Conservation (phyloP, 2,113 vertebrate species). For the Cyanoramphus novaezelandiae region DNA sequence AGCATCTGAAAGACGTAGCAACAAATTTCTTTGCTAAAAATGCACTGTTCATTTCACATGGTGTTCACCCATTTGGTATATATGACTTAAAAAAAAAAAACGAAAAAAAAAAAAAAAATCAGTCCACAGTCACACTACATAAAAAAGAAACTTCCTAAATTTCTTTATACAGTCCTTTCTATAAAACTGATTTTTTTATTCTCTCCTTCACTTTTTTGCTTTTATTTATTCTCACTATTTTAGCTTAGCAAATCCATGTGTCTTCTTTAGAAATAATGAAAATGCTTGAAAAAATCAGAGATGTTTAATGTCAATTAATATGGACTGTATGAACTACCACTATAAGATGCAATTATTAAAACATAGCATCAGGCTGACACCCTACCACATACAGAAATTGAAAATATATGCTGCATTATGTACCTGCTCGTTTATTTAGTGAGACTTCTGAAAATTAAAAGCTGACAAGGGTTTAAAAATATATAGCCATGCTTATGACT, state of each 20-base stretch:
- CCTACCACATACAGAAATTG: constrained; percentile 49
- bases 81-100: constrained; percentile 24
- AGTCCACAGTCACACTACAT: neutral
- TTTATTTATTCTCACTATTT: constrained; percentile 40
- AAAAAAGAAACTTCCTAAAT: constrained; percentile 27
- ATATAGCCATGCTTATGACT: constrained; percentile 43
- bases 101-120: constrained; percentile 9
- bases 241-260: constrained; percentile 36
- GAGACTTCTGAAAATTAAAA: constrained; percentile 60
- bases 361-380: constrained; percentile 25
- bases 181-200: constrained; percentile 45
- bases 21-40: constrained; percentile 29
- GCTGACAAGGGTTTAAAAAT: constrained; percentile 58
- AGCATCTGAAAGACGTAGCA: constrained; percentile 32
- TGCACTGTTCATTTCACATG: neutral
- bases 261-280: constrained; percentile 38
- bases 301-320: constrained; percentile 21
- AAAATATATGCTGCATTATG: constrained; percentile 72
- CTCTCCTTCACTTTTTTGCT: constrained; percentile 60
- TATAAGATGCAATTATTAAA: constrained; percentile 53
- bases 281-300: constrained; percentile 13
- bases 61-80: constrained; percentile 60
- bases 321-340: neutral
- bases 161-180: constrained; percentile 35
- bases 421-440: constrained; percentile 59